Evolutionary conservation across 1,140 invertebrate genomes (phyloP).

Genomic region (Drosophila mayri): DNA sequence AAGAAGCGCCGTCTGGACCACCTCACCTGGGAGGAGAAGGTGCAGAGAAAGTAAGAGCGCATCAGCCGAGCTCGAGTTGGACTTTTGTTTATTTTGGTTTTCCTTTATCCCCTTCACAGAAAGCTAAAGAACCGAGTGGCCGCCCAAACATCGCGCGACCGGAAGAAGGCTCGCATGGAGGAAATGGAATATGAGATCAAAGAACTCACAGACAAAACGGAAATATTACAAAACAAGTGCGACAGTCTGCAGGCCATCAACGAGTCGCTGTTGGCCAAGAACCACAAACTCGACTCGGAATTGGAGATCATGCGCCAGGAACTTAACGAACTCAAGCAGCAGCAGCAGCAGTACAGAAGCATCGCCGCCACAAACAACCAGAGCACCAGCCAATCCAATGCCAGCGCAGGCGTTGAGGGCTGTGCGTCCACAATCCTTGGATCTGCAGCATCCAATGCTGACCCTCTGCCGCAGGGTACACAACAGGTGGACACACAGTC

Average conservation of each 20-base stretch:
- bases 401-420: slow-evolving; percentile 86
- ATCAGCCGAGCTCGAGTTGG: not conserved
- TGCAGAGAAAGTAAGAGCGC: slow-evolving; percentile 91
- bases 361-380: slow-evolving; percentile 29
- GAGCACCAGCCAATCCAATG: slow-evolving; percentile 60
- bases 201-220: slow-evolving; percentile 88
- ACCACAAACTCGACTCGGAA: slow-evolving; percentile 86
- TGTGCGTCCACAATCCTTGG: slow-evolving; percentile 87
- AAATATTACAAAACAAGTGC: slow-evolving; percentile 88
- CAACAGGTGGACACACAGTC: slow-evolving; percentile 87
- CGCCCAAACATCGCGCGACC: slow-evolving; percentile 98
- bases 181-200: slow-evolving; percentile 92
- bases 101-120: slow-evolving; percentile 86
- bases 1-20: slow-evolving; percentile 92
- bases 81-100: not conserved
- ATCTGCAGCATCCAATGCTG: slow-evolving; percentile 90
- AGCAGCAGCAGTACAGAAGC: slow-evolving; percentile 68
- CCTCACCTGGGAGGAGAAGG: slow-evolving; percentile 92
- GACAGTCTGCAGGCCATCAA: slow-evolving; percentile 88
- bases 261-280: slow-evolving; percentile 88
- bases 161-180: slow-evolving; percentile 97
- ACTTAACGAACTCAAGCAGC: slow-evolving; percentile 75
- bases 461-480: slow-evolving; percentile 93
- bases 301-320: slow-evolving; percentile 85
- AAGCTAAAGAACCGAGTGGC: slow-evolving; percentile 99